phyloP scores from a whole-genome alignment of 2,797 vertebrate genomes.

The Poecilia wingei region DNA sequence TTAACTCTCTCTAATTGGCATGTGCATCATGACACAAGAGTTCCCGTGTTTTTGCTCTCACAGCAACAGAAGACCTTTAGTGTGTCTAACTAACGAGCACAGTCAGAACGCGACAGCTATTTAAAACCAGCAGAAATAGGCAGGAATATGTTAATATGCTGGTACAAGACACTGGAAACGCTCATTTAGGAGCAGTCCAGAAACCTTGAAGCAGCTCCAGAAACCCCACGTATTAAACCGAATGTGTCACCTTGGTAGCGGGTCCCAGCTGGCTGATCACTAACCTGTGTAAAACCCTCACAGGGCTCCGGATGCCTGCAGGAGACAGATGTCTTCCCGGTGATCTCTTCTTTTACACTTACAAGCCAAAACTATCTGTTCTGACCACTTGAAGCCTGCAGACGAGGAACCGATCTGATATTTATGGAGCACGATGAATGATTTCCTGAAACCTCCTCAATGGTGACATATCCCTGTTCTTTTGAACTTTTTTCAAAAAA shows the following conservation, averaged over 20 bases:
- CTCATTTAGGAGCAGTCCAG: constrained; percentile 31
- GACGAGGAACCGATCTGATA: constrained; percentile 11
- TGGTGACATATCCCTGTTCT: neutral
- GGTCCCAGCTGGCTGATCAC: constrained; percentile 49
- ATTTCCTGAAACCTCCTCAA: neutral
- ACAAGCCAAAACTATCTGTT: constrained; percentile 9
- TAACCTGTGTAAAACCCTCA: constrained; percentile 26
- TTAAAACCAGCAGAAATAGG: constrained; percentile 36
- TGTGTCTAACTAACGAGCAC: constrained; percentile 43
- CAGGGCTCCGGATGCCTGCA: constrained; percentile 28
- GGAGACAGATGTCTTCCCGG: constrained; percentile 22
- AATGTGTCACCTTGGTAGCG: constrained; percentile 48
- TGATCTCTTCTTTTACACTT: constrained; percentile 24
- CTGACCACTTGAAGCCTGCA: constrained; percentile 3
- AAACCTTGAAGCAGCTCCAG: constrained; percentile 28
- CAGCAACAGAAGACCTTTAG: constrained; percentile 59
- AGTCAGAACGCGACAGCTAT: constrained; percentile 50
- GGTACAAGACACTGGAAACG: constrained; percentile 23
- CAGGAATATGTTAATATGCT: neutral
- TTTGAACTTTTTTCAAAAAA: neutral
- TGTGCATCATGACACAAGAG: constrained; percentile 61
- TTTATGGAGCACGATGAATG: neutral
- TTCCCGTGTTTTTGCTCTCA: constrained; percentile 32
- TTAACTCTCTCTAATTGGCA: constrained; percentile 70
- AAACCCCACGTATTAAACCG: constrained; percentile 45